phyloP scores from a whole-genome alignment of 2,113 vertebrate genomes.

The Misgurnus mizolepis region DNA sequence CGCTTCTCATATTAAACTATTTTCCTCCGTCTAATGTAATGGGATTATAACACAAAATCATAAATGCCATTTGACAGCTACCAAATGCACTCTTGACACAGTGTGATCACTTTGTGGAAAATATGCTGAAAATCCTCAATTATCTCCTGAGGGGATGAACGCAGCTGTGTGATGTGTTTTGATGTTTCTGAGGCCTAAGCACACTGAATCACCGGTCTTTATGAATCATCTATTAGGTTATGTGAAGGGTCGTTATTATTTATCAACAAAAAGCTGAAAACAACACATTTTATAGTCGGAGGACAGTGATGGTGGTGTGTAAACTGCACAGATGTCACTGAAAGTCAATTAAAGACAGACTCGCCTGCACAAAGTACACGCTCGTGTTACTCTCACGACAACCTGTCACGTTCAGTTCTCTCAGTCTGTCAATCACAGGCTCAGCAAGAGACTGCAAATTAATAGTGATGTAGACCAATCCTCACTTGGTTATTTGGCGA shows the following conservation, averaged over 20 bases:
- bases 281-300: not conserved
- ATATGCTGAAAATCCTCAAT: constrained; percentile 32
- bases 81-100: not conserved
- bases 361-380: not conserved
- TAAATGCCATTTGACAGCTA: constrained; percentile 19
- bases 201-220: constrained; percentile 9
- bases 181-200: not conserved
- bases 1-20: constrained; percentile 2
- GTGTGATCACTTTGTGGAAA: constrained; percentile 12
- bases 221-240: not conserved
- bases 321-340: not conserved
- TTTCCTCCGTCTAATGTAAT: not conserved
- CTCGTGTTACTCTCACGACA: not conserved
- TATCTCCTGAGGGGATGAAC: constrained; percentile 16
- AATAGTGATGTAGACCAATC: not conserved
- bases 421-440: too few relatives aligned
- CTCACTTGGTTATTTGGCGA: too few relatives aligned
- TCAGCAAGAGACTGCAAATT: not conserved
- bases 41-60: not conserved
- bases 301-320: not conserved
- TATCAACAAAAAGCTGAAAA: constrained; percentile 30
- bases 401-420: too few relatives aligned
- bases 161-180: constrained; percentile 18
- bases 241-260: not conserved
- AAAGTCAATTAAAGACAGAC: not conserved